Evolutionary conservation across 2,797 vertebrate species (phyloP), one percentile per base, ranked within the genome.

Genomic region (Pogonophryne albipinna): DNA sequence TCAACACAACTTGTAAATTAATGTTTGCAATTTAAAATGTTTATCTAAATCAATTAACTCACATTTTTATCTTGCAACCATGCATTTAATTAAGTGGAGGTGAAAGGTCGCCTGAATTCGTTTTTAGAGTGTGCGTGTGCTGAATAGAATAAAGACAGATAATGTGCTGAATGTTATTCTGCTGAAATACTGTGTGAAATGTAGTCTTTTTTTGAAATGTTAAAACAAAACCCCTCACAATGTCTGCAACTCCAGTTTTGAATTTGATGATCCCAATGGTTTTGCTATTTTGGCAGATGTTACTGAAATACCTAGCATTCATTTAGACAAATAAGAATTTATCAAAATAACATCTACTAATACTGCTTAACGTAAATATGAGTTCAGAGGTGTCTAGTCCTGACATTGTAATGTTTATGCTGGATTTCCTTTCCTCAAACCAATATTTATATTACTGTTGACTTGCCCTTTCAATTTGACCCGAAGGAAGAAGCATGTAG

Each of bases 381-480:
- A 38, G n/a, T 17, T 19, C 2, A 27, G 3, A 6, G 60, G 13
- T 60, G 2, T 1, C 23, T n/a, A 2, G 34, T n/a, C 27, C 23
- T 58, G 11, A 27, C 10, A 20, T 13, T 20, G 27, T 6, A 47
- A 45, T 51, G 1, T 65, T 10, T 50, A 10, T 38, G 7, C 16
- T 44, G 15, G 13, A 47, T 66, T 71, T 61, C 16, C 41, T 57
- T 69, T 59, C 68, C 65, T 13, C 13, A 56, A 38, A 56, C 47
- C 34, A 38, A 38, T 38, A 9, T 38, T 38, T 9, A 9, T 38
- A 38, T 38, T 4, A 45, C 15, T 77, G 75, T 66, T 46, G 8
- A 74, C n/a, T 63, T 76, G 78, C 74, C 79, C 31, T 64, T 64
- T 81, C 14, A 56, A 41, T 82, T 55, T 62, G 80, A 64, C 69